A percentile compares a stretch with the other conserved stretches of the same genome.
These are phyloP conservation scores for Epirrhoe tristata DNA, from an alignment of 2,888 invertebrate genomes.

Conservation along the genomic window DNA sequence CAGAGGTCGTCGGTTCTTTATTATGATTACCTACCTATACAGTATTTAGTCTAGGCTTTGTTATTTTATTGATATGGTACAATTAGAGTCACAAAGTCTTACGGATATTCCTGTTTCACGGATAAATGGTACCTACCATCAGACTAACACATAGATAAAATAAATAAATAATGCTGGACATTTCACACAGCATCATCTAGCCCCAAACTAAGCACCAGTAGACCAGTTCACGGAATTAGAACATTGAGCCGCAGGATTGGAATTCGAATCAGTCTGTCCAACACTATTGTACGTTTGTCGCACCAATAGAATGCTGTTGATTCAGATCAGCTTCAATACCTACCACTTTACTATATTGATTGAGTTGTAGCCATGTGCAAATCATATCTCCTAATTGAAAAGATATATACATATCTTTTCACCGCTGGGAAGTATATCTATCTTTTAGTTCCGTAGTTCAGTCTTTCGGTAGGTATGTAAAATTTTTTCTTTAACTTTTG, in stretches of 20 bases:
- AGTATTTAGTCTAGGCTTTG: no score
- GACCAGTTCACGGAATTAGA: slow-evolving; percentile 34
- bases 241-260: slow-evolving; percentile 39
- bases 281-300: slow-evolving; percentile 39
- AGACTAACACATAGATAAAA: neutral
- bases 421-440: no score
- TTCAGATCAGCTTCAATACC: slow-evolving; percentile 23
- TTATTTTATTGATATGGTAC: neutral
- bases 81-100: neutral
- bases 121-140: neutral
- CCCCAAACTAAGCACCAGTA: no score
- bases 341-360: slow-evolving; percentile 19
- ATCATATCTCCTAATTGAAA: no score
- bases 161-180: no score
- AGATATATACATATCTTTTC: no score
- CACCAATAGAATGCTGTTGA: slow-evolving; percentile 37
- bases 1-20: no score
- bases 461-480: no score
- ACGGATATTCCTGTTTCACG: neutral
- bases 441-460: no score
- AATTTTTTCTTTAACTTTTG: no score
- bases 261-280: slow-evolving; percentile 34
- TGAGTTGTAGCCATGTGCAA: neutral
- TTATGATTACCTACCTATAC: no score
- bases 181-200: no score